Evolutionary conservation across 2,888 invertebrate genomes (phyloP).

Genomic region (Apotomis turbidana): DNA sequence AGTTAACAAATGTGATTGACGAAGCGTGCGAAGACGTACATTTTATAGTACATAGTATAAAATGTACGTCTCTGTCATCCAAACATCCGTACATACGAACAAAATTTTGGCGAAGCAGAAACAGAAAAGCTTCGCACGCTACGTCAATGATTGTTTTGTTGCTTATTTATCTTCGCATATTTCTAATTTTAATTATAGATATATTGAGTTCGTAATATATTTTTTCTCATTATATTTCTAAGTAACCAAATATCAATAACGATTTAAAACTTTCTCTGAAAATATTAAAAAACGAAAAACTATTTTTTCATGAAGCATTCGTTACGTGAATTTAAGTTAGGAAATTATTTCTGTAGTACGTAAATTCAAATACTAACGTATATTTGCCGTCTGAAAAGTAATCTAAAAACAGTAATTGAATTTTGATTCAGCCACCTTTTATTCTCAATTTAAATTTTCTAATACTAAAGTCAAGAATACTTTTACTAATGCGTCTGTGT

Average conservation of each 20-base stretch:
- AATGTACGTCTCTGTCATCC: no score
- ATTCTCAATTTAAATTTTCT: neutral
- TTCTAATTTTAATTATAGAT: no score
- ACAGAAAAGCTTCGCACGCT: no score
- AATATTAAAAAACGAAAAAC: slow-evolving; percentile 13
- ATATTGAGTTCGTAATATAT: no score
- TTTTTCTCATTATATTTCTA: neutral
- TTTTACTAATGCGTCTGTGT: neutral
- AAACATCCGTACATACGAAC: no score
- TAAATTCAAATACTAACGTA: slow-evolving; percentile 18
- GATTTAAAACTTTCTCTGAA: neutral
- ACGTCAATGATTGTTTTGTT: no score
- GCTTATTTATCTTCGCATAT: no score
- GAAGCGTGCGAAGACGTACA: no score
- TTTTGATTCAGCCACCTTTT: slow-evolving; percentile 9
- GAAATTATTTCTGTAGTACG: slow-evolving; percentile 10
- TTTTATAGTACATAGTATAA: no score
- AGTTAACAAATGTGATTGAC: no score
- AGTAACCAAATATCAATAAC: slow-evolving; percentile 4
- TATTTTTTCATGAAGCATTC: slow-evolving; percentile 12
- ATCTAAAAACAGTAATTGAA: slow-evolving; percentile 3
- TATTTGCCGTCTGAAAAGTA: slow-evolving; percentile 14
- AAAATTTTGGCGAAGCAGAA: no score
- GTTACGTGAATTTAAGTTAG: slow-evolving; percentile 22
- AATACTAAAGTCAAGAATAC: neutral